A percentile compares a stretch with the other conserved stretches of the same genome.
Conservation (phyloP, 2,888 invertebrate genomes). For the Dichetophora obliterata region DNA sequence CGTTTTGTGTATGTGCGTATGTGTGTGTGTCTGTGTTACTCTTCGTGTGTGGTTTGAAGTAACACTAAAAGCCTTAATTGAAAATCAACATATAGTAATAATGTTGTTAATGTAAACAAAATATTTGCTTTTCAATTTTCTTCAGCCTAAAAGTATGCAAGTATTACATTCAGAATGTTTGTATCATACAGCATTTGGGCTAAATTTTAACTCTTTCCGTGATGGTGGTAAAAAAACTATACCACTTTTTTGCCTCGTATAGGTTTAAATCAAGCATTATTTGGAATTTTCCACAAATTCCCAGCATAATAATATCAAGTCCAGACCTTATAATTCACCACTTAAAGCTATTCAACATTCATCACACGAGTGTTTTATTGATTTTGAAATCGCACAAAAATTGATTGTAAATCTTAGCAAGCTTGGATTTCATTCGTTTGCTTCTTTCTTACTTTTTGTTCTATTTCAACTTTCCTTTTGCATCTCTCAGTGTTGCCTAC, state of each 20-base stretch:
- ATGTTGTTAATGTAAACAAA: conserved; percentile 42
- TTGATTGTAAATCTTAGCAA: conserved; percentile 45
- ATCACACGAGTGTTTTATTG: conserved; percentile 41
- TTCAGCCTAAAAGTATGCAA: background rate
- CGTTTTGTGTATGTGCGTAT: background rate
- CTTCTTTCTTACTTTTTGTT: background rate
- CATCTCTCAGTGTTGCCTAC: background rate
- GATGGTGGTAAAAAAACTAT: too few relatives aligned
- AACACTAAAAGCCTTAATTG: conserved; percentile 55
- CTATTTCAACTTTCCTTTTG: background rate
- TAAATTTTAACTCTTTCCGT: too few relatives aligned
- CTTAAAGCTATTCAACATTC: background rate
- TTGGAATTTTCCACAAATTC: background rate
- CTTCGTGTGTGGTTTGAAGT: conserved; percentile 2
- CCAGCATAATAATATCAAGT: background rate
- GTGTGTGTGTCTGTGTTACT: background rate
- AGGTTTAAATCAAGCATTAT: background rate
- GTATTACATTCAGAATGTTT: background rate
- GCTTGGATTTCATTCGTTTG: conserved; percentile 5
- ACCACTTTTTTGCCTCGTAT: too few relatives aligned
- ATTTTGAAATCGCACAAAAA: conserved; percentile 45
- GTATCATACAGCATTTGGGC: background rate
- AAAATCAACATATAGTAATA: conserved; percentile 60
- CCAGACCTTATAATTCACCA: background rate
- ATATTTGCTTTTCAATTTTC: conserved; percentile 26